These are phyloP conservation scores for Forbesichthys agassizii DNA, from an alignment of 2,113 vertebrate species.

Conservation along the genomic window DNA sequence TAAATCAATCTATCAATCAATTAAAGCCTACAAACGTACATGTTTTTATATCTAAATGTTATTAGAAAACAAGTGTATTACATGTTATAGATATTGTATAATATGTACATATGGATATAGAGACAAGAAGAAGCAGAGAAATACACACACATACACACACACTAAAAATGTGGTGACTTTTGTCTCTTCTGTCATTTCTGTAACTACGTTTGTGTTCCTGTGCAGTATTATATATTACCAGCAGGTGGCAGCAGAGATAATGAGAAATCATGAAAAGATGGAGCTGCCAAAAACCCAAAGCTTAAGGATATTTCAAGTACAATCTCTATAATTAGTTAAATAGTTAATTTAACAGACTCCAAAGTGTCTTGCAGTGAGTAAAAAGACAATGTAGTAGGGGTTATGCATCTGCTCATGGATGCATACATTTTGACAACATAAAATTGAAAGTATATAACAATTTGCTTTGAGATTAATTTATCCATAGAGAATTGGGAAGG, in stretches of 20 bases:
- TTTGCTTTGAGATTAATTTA: too few relatives aligned
- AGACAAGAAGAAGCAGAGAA: not conserved
- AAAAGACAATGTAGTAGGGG: not conserved
- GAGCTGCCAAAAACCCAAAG: not conserved
- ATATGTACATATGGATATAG: not conserved
- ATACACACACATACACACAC: constrained; percentile 19
- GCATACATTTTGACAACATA: constrained; percentile 5
- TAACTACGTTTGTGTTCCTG: not conserved
- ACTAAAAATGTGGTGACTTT: not conserved
- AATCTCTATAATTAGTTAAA: too few relatives aligned
- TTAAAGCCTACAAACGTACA: not conserved
- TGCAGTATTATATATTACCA: constrained; percentile 21
- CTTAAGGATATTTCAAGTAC: too few relatives aligned
- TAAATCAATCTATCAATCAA: not conserved
- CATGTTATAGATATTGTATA: not conserved
- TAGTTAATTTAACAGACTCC: not conserved
- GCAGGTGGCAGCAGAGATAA: constrained; percentile 63
- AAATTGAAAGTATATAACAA: constrained; percentile 4
- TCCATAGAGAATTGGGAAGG: too few relatives aligned
- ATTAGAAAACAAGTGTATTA: too few relatives aligned
- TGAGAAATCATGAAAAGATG: not conserved
- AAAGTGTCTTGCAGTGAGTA: not conserved
- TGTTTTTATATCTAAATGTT: not conserved
- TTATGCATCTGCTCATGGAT: constrained; percentile 29
- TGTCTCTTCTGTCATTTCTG: not conserved